A percentile compares a stretch with the other conserved stretches of the same genome.
These are phyloP conservation scores for Lagodon rhomboides DNA, from an alignment of 2,797 vertebrate species.

Conservation along the genomic window DNA sequence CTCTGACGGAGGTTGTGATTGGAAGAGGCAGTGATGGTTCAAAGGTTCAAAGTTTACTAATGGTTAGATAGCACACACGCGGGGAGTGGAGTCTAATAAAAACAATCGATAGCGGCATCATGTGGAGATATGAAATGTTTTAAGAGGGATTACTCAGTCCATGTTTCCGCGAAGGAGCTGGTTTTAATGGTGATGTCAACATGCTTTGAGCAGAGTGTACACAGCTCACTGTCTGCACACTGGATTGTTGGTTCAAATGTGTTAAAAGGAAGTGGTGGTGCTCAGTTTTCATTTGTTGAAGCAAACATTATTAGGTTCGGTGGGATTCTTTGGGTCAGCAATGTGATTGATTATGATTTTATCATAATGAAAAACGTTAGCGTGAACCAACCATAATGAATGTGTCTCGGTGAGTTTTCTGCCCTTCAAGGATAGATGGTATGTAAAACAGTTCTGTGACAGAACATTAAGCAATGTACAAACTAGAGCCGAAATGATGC, in stretches of 20 bases:
- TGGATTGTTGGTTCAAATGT: not conserved
- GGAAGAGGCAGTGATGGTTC: constrained; percentile 52
- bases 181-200: constrained; percentile 27
- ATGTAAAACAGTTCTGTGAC: not conserved
- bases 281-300: not conserved
- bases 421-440: not conserved
- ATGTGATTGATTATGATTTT: not conserved
- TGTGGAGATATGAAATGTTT: constrained; percentile 45
- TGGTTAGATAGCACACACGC: constrained; percentile 44
- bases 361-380: not conserved
- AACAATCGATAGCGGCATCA: constrained; percentile 30
- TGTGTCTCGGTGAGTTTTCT: not conserved
- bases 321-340: not conserved
- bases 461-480: not conserved
- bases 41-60: constrained; percentile 65
- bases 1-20: constrained; percentile 51
- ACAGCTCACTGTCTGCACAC: not conserved
- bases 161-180: not conserved
- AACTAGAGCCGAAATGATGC: not conserved
- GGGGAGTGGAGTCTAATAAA: constrained; percentile 35
- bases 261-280: not conserved
- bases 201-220: not conserved
- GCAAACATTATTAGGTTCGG: not conserved
- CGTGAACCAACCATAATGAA: not conserved
- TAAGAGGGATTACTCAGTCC: not conserved